Evolutionary conservation across 2,797 vertebrate genomes (phyloP), one percentile per base, ranked within the genome.

Genomic region (Ceryle rudis): DNA sequence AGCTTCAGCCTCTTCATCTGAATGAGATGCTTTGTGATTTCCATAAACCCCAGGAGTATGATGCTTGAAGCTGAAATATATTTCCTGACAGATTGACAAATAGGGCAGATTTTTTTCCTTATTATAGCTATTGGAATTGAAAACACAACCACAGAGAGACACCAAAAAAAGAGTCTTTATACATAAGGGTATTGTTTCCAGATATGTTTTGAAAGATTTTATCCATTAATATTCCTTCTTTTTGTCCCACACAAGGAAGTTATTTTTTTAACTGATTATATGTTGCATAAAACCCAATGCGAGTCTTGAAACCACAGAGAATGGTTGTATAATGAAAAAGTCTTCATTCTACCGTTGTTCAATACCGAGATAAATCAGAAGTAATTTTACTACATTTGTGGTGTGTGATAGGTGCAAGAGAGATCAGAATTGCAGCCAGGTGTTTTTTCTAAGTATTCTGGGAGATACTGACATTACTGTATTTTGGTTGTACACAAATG

Each of bases 11-110:
- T 96, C 94, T 98, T 97, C 92, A 97, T 97, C 97, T 96, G 95
- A 97, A 95, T 94, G 96, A 97, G 96, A 96, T 96, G 85, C 90
- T 97, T 92, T 91, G 90, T 93, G 93, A 97, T 98, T 97, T 98
- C 93, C 93, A 96, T 95, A 95, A 97, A 95, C 64, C 97, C 95
- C 95, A 94, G 92, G 94, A 98, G 96, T 91, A 85, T 49, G 81
- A 95, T 89, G 96, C 97, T 97, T 96, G 95, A 97, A 95, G 95
- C 95, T 89, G 95, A 97, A 97, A 97, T 97, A 91, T 96, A 98
- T 96, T 97, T 97, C 90, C 83, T 97, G 97, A 97, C 97, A 98
- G 95, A 96, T 78, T 97, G 97, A 98, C 94, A 97, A 98, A 97
- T 96, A 97, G 85, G 81, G 82, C 77, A 95, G 86, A 54, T 95